A percentile compares a stretch with the other conserved stretches of the same genome.
phyloP scores from a whole-genome alignment of 2,888 invertebrate species.

The Tricholauxania praeusta region DNA sequence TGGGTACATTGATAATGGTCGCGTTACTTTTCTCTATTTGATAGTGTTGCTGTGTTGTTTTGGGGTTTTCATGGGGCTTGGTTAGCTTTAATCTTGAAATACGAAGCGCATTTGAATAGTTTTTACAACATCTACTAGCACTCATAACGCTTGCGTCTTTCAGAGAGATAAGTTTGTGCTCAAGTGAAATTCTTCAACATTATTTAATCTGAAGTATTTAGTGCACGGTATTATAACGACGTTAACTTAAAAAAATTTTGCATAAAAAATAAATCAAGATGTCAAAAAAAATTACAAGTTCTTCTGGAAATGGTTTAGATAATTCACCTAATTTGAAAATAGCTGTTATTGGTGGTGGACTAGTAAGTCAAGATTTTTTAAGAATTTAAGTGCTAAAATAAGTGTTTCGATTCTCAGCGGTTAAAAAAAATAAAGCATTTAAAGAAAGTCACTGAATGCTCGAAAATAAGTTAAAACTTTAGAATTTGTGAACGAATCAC shows the following conservation, averaged over 20 bases:
- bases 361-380: constrained; percentile 71
- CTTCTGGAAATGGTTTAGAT: constrained; percentile 44
- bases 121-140: neutral
- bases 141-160: constrained; percentile 29
- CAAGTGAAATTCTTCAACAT: too few relatives aligned
- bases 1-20: too few relatives aligned
- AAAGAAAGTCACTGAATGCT: too few relatives aligned
- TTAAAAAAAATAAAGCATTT: too few relatives aligned
- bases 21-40: too few relatives aligned
- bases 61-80: neutral
- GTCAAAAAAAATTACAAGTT: constrained; percentile 44
- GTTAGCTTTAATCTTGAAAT: neutral
- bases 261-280: constrained; percentile 35
- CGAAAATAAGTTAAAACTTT: too few relatives aligned
- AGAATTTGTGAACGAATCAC: too few relatives aligned
- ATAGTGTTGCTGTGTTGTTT: neutral
- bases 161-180: constrained; percentile 14
- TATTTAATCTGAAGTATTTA: too few relatives aligned
- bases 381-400: constrained; percentile 4
- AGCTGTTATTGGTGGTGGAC: constrained; percentile 79
- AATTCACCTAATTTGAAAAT: constrained; percentile 68
- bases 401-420: neutral
- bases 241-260: too few relatives aligned
- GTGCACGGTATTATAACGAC: too few relatives aligned
- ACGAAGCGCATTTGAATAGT: neutral